Evolutionary conservation across 2,888 invertebrate genomes (phyloP), one percentile per base, ranked within the genome.

Genomic region (Volucella zonaria): DNA sequence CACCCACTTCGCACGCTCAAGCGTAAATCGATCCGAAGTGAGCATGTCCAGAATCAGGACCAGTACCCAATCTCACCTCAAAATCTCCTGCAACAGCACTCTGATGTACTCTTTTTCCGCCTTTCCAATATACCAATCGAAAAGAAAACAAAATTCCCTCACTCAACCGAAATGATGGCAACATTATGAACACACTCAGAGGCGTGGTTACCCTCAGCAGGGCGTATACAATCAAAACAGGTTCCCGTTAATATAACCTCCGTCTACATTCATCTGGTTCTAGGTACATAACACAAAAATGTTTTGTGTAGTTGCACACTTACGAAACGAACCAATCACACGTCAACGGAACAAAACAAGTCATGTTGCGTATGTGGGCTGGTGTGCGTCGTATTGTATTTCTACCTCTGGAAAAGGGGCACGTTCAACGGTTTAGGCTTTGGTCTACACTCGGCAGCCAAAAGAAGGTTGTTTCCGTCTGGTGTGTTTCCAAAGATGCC

Each of bases 141-240:
- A 43, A 31, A 31, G 6, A 15, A 43, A 64, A 74, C 14, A 14
- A 66, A 82, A 75, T 74, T 70, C 59, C 75, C 79, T 83, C 74
- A 83, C 58, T 83, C 74, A 85, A 75, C 62, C 80, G 71, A 85
- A 79, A 85, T 73, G 76, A 81, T 71, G 62, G 76, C 75, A 81
- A 76, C 70, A 62, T 64, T 61, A 49, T 80, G 83, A 76, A 73
- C 61, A 80, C 67, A 68, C 23, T 49, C 42, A 71, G 67, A 68
- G 85, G 85, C 85, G 85, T 85, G 85, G 85, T 77, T 73, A 81
- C 61, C 51, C 62, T 68, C 52, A 68, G 64, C 56, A 73, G 85
- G 85, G 85, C 85, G 85, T 85, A 75, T 38, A 58, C 81, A 62
- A 67, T 71, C 42, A 68, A 31, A 81, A 85, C 85, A 56, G 76